Evolutionary conservation across 35 echinoderm and acorn worm genomes (phyloP).

Genomic region (Apostichopus californicus): DNA sequence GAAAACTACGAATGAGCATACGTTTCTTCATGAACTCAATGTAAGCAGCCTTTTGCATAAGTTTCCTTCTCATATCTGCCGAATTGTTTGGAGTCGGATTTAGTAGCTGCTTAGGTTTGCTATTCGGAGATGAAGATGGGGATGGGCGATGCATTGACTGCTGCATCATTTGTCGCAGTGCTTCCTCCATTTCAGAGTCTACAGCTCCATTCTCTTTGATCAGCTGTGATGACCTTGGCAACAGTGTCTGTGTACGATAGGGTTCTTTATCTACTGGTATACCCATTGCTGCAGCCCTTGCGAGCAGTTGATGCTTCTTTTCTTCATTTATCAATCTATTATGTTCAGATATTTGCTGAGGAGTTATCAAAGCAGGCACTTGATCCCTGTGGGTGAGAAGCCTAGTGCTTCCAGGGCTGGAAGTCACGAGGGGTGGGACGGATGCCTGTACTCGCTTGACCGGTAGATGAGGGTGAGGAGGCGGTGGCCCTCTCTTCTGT

Average conservation of each 20-base stretch:
- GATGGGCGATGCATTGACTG: not conserved
- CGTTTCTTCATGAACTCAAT: slow-evolving; percentile 20
- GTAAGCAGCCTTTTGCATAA: slow-evolving; percentile 2
- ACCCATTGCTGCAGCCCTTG: slow-evolving; percentile 39
- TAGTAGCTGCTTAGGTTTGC: not conserved
- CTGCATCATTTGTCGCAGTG: slow-evolving; percentile 44
- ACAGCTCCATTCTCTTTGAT: slow-evolving; percentile 51
- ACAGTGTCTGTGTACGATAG: not conserved
- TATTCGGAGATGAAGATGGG: not conserved
- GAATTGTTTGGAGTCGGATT: not conserved
- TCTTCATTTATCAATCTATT: slow-evolving; percentile 33
- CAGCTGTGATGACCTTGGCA: slow-evolving; percentile 16
- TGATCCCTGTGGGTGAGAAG: slow-evolving; percentile 32
- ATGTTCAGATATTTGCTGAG: slow-evolving; percentile 15
- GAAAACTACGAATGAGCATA: not conserved
- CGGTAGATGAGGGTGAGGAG: slow-evolving; percentile 11
- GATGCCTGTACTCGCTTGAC: slow-evolving; percentile 29
- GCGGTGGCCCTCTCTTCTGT: slow-evolving; percentile 1
- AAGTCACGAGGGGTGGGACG: slow-evolving; percentile 33
- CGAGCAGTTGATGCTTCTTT: slow-evolving; percentile 35
- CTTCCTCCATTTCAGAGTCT: slow-evolving; percentile 51
- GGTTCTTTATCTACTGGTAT: slow-evolving; percentile 45
- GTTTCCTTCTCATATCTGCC: not conserved
- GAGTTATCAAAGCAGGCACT: not conserved
- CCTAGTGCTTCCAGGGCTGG: not conserved